Evolutionary conservation across 2,113 vertebrate genomes (phyloP).

Genomic region (Eulemur macaco): DNA sequence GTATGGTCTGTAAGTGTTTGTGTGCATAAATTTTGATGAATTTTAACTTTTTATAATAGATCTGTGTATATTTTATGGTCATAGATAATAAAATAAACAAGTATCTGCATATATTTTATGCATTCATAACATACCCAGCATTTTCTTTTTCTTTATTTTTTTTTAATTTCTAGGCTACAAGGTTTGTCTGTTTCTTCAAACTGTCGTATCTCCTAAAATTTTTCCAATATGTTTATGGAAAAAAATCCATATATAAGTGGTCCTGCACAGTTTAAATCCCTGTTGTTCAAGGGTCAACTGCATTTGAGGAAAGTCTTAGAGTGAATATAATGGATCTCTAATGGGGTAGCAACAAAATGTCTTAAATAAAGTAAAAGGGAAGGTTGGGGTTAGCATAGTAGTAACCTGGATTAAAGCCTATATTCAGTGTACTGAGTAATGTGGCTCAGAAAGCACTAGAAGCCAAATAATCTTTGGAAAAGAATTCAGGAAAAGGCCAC

Average conservation of each 20-base stretch:
- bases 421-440: not conserved
- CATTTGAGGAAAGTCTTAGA: not conserved
- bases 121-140: not conserved
- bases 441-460: not conserved
- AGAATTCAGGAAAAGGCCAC: not conserved
- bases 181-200: not conserved
- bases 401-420: not conserved
- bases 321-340: not conserved
- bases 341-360: not conserved
- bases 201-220: not conserved
- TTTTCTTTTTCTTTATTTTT: not conserved
- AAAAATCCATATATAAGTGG: not conserved
- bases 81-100: not conserved
- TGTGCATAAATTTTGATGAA: not conserved
- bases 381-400: not conserved
- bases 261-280: not conserved
- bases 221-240: not conserved
- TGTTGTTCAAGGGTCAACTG: not conserved
- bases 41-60: not conserved
- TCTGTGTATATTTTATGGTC: not conserved
- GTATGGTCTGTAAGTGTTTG: not conserved
- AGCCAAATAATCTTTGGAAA: not conserved
- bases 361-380: too few species aligned
- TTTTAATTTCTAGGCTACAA: not conserved
- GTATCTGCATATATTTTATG: not conserved